phyloP scores from a whole-genome alignment of 2,113 vertebrate genomes.

The Atherinomorus stipes region DNA sequence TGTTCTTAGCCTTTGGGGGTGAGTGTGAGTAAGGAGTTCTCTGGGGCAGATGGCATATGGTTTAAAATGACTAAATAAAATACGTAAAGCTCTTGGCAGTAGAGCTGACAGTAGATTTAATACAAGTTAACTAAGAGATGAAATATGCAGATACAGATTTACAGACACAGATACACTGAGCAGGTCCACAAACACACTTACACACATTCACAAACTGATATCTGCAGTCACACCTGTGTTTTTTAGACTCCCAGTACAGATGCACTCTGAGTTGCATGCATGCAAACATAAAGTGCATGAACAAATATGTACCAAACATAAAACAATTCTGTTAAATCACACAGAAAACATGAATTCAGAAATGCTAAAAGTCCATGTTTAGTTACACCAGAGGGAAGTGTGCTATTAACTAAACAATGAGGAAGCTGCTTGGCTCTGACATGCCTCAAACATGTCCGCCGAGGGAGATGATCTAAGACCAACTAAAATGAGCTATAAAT shows the following conservation, averaged over 20 bases:
- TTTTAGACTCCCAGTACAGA: conserved; percentile 1
- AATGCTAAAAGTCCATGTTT: too few relatives aligned
- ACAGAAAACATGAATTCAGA: too few relatives aligned
- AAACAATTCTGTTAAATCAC: too few relatives aligned
- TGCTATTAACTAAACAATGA: too few relatives aligned
- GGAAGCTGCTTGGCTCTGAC: too few relatives aligned
- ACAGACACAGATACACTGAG: too few relatives aligned
- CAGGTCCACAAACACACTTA: neutral
- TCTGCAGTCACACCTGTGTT: neutral
- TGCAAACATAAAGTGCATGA: neutral
- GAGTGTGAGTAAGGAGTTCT: neutral
- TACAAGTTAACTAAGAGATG: conserved; percentile 67
- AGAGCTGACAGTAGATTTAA: conserved; percentile 78
- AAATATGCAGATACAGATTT: neutral
- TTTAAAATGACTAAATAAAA: conserved; percentile 73
- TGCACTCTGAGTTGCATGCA: neutral
- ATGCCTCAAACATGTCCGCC: too few relatives aligned
- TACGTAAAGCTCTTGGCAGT: conserved; percentile 50
- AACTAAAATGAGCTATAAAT: too few relatives aligned
- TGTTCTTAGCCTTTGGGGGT: conserved; percentile 44
- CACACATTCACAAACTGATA: neutral
- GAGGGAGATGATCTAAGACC: too few relatives aligned
- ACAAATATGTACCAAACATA: neutral
- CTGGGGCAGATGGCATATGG: conserved; percentile 50
- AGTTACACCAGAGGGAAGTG: too few relatives aligned